phyloP scores from a whole-genome alignment of 2,113 vertebrate species.

The Ammodytes marinus region DNA sequence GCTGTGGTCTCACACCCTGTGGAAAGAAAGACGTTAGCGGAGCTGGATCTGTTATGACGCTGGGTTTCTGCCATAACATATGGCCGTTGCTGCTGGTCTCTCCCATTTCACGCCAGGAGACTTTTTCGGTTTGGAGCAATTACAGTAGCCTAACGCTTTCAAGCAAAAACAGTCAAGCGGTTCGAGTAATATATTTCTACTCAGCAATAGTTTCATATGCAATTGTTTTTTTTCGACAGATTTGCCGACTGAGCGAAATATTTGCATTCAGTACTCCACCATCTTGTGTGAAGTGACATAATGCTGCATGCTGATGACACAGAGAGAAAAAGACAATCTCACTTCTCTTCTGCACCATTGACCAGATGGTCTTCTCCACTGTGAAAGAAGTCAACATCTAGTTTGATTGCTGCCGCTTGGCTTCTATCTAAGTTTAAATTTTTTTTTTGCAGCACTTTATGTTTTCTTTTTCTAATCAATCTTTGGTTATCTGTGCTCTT shows the following conservation, averaged over 20 bases:
- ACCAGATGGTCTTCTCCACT: background rate
- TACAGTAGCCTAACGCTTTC: background rate
- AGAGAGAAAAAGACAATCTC: conserved; percentile 1
- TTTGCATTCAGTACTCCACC: background rate
- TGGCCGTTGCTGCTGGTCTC: conserved; percentile 49
- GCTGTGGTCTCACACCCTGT: conserved; percentile 45
- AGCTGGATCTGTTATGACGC: conserved; percentile 2
- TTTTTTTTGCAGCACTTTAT: background rate
- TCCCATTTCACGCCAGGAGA: conserved; percentile 9
- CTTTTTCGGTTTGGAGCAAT: conserved; percentile 4
- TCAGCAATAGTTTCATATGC: background rate
- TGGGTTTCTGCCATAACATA: conserved; percentile 49
- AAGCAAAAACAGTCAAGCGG: conserved; percentile 3
- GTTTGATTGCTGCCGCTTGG: conserved; percentile 13
- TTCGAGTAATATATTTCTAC: background rate
- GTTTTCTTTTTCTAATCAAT: background rate
- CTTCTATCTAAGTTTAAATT: background rate
- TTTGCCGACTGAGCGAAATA: background rate
- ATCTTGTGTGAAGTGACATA: background rate
- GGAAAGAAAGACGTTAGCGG: conserved; percentile 16
- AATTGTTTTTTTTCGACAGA: background rate
- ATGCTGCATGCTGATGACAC: conserved; percentile 8
- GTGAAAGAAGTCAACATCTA: background rate
- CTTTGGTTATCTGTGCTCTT: background rate
- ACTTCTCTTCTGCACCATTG: background rate